Conservation (phyloP, 2,797 vertebrate species). For the Hydrophis major region DNA sequence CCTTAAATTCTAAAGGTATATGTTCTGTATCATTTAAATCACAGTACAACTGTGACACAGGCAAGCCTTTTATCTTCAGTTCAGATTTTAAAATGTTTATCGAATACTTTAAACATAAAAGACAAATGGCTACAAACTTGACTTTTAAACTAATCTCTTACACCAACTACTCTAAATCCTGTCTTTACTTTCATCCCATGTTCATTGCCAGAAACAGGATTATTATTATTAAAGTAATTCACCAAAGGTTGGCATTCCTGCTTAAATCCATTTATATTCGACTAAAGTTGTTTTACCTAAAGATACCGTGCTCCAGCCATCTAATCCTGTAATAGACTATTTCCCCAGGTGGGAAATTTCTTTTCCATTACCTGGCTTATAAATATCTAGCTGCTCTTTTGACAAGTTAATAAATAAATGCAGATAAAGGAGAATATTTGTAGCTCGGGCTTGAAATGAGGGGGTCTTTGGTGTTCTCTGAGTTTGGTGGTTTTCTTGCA, state of each 20-base stretch:
- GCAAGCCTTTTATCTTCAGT: not conserved
- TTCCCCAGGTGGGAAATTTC: not conserved
- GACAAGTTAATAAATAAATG: not conserved
- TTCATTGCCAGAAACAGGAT: not conserved
- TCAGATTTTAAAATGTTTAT: not conserved
- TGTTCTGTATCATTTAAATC: not conserved
- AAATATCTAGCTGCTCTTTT: not conserved
- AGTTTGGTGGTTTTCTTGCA: not conserved
- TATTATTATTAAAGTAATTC: not conserved
- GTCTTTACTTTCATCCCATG: not conserved
- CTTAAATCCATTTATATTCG: not conserved
- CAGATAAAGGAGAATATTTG: not conserved
- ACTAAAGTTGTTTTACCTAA: not conserved
- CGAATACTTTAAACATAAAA: not conserved
- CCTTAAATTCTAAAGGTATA: not conserved
- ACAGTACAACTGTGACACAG: not conserved
- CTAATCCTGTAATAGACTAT: not conserved
- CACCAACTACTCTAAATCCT: not conserved
- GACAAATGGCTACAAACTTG: not conserved
- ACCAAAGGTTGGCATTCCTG: not conserved
- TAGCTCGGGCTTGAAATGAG: not conserved
- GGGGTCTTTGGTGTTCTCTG: not conserved
- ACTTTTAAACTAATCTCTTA: not conserved
- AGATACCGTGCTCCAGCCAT: not conserved
- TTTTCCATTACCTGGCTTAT: not conserved